Percentiles rank a stretch among this genome's conserved stretches.
phyloP scores from a whole-genome alignment of 2,888 invertebrate species.

The Ligdia adustata region DNA sequence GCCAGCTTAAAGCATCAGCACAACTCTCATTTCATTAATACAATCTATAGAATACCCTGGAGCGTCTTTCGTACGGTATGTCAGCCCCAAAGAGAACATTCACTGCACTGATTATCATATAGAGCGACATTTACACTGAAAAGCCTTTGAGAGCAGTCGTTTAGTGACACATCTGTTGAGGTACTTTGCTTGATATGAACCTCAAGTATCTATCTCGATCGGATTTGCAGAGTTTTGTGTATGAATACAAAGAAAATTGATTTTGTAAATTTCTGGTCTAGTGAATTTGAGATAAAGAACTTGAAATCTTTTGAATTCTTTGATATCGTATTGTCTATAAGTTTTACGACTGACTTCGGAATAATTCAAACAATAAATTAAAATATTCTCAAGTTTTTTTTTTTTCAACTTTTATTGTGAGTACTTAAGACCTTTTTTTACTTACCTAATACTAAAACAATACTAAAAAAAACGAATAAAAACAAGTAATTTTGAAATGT shows the following conservation, averaged over 20 bases:
- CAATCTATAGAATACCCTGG: constrained; percentile 45
- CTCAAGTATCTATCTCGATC: constrained; percentile 34
- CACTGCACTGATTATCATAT: constrained; percentile 55
- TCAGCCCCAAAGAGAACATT: constrained; percentile 38
- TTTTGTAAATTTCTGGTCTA: background rate
- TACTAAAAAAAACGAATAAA: too few relatives aligned
- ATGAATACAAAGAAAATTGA: background rate
- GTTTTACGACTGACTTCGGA: too few relatives aligned
- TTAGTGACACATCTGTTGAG: constrained; percentile 34
- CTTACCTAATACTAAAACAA: too few relatives aligned
- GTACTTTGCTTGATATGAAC: constrained; percentile 14
- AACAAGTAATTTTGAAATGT: too few relatives aligned
- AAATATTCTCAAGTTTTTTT: too few relatives aligned
- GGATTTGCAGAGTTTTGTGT: constrained; percentile 41
- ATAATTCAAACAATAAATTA: too few relatives aligned
- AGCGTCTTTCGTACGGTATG: constrained; percentile 37
- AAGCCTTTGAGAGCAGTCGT: constrained; percentile 46
- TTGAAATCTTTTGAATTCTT: too few relatives aligned
- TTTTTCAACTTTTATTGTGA: too few relatives aligned
- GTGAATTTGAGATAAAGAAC: background rate
- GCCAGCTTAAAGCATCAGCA: constrained; percentile 13
- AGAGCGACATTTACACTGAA: constrained; percentile 60
- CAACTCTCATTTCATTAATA: constrained; percentile 41
- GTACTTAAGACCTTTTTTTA: too few relatives aligned
- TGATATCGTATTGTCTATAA: too few relatives aligned